phyloP scores from a whole-genome alignment of 2,113 vertebrate species.

The Hyperopisus bebe region DNA sequence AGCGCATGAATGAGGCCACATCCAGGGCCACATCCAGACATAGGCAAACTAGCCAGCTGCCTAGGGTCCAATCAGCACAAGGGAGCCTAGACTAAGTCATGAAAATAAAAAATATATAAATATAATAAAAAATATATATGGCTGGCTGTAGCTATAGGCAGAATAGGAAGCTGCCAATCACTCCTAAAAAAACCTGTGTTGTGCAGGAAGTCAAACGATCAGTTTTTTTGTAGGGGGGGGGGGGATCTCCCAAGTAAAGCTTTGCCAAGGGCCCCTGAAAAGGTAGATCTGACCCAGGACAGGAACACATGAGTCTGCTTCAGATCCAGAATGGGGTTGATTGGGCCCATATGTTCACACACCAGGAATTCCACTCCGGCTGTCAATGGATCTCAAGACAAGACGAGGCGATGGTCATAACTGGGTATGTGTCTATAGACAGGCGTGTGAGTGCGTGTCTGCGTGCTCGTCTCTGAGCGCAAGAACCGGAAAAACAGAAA shows the following conservation, averaged over 20 bases:
- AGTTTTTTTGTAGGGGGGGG: background rate
- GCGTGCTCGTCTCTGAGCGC: conserved; percentile 14
- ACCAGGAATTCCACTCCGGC: background rate
- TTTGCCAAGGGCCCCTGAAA: background rate
- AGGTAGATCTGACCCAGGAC: background rate
- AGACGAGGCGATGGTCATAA: background rate
- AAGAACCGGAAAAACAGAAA: background rate
- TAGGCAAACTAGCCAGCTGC: background rate
- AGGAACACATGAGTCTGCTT: background rate
- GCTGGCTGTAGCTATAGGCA: background rate
- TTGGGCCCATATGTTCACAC: background rate
- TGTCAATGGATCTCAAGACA: background rate
- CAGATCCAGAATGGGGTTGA: background rate
- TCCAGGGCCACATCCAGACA: background rate
- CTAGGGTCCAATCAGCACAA: background rate
- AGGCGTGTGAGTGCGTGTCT: conserved; percentile 19
- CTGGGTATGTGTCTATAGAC: background rate
- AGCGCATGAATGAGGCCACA: background rate
- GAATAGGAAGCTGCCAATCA: background rate
- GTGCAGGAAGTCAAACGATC: background rate
- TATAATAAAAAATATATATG: background rate
- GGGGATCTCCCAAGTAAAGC: background rate
- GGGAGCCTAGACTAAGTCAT: background rate
- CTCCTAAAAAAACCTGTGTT: background rate
- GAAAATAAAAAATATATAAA: background rate